Conservation (phyloP, 2,113 vertebrate species). For the Elephas maximus region DNA sequence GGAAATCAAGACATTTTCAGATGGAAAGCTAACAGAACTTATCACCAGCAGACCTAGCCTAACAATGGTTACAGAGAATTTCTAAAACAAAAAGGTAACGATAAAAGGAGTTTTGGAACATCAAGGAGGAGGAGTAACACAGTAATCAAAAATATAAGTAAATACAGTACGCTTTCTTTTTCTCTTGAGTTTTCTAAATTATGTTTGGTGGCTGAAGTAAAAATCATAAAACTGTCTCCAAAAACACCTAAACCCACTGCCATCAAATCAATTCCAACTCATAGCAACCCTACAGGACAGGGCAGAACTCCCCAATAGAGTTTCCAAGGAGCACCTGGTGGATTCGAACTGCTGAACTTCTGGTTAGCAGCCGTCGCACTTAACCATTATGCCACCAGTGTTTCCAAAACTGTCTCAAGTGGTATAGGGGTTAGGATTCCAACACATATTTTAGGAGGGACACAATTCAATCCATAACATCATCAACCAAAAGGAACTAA, state of each 20-base stretch:
- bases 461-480: not conserved
- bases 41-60: not conserved
- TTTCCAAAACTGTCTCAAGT: too few relatives aligned
- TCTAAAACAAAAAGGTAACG: not conserved
- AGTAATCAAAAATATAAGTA: not conserved
- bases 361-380: too few relatives aligned
- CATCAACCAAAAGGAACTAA: not conserved
- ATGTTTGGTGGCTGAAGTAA: not conserved
- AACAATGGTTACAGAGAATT: slow-evolving; percentile 5
- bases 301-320: too few relatives aligned
- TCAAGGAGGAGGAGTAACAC: not conserved
- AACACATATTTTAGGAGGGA: too few relatives aligned
- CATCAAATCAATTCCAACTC: too few relatives aligned
- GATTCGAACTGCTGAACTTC: too few relatives aligned
- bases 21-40: not conserved
- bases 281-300: too few relatives aligned
- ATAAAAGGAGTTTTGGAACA: not conserved
- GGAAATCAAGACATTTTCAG: slow-evolving; percentile 15
- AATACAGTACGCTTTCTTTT: not conserved
- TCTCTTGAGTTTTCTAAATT: not conserved
- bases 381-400: too few relatives aligned
- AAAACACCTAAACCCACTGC: too few relatives aligned
- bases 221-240: not conserved
- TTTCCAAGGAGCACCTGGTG: too few relatives aligned
- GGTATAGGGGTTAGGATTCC: too few relatives aligned